Conservation (phyloP, 1,140 invertebrate genomes). For the Macrotrachela quadricornifera region DNA sequence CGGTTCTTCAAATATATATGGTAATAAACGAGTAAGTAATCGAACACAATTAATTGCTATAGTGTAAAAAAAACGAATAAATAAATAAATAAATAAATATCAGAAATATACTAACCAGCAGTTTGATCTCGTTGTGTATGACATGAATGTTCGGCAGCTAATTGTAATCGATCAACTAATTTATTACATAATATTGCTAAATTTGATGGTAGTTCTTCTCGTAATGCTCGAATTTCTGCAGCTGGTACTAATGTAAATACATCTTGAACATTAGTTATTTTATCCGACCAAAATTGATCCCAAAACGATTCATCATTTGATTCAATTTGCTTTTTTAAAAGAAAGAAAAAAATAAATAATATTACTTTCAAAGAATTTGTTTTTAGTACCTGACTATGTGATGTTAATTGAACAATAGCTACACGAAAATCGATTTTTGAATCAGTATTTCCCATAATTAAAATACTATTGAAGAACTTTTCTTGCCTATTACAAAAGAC, state of each 20-base stretch:
- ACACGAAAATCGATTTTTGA: constrained; percentile 90
- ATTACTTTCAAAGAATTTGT: not conserved
- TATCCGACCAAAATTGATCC: constrained; percentile 96
- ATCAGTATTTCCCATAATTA: constrained; percentile 76
- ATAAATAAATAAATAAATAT: not conserved
- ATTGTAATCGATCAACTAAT: constrained; percentile 78
- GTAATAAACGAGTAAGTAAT: constrained; percentile 71
- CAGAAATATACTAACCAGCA: constrained; percentile 47
- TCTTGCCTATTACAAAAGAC: too few species aligned
- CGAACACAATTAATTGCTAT: constrained; percentile 77
- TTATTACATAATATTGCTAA: constrained; percentile 94
- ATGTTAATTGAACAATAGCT: constrained; percentile 81
- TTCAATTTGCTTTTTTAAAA: not conserved
- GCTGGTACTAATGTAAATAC: constrained; percentile 86
- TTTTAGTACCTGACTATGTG: constrained; percentile 61
- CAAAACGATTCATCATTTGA: constrained; percentile 54
- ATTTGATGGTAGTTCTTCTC: constrained; percentile 92
- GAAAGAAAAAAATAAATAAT: too few species aligned
- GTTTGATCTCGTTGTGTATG: constrained; percentile 78
- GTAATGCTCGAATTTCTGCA: constrained; percentile 56
- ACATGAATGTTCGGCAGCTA: constrained; percentile 70
- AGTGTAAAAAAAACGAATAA: constrained; percentile 12
- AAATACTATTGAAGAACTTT: not conserved
- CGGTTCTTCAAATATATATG: constrained; percentile 90
- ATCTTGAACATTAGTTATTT: constrained; percentile 75